Percentiles rank a stretch among this genome's conserved stretches.
Evolutionary conservation across 1,140 invertebrate genomes (phyloP).

Genomic region (Nasonia giraulti): DNA sequence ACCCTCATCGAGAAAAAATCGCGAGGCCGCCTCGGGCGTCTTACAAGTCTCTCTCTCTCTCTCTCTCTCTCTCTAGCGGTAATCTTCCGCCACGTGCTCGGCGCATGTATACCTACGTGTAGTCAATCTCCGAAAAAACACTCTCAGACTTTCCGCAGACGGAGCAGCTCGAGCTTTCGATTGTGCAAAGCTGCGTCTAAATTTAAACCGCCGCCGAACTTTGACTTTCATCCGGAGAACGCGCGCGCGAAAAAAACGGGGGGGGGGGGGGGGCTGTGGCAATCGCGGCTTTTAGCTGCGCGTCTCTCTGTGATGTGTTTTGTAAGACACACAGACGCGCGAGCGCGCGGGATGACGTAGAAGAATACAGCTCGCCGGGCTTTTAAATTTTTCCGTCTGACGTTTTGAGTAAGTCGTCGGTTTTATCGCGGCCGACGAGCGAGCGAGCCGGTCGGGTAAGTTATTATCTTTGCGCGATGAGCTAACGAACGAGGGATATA

Average conservation of each 20-base stretch:
- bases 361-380: not conserved
- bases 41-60: too few relatives aligned
- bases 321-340: not conserved
- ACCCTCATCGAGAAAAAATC: not conserved
- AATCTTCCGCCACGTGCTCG: not conserved
- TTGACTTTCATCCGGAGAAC: not conserved
- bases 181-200: not conserved
- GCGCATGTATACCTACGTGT: not conserved
- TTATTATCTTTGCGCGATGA: too few relatives aligned
- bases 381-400: not conserved
- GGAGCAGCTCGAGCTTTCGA: not conserved
- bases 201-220: not conserved
- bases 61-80: not conserved
- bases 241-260: too few relatives aligned
- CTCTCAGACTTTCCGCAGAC: not conserved
- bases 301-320: not conserved
- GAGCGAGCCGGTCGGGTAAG: too few relatives aligned
- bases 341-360: not conserved
- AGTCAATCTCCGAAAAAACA: conserved; percentile 4
- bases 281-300: too few relatives aligned
- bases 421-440: not conserved
- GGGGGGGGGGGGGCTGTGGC: not conserved
- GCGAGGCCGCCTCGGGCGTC: not conserved
- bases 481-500: too few relatives aligned
- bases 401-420: not conserved